A percentile compares a stretch with the other conserved stretches of the same genome.
Evolutionary conservation across 2,113 vertebrate genomes (phyloP).

Genomic region (Calyptomena viridis): DNA sequence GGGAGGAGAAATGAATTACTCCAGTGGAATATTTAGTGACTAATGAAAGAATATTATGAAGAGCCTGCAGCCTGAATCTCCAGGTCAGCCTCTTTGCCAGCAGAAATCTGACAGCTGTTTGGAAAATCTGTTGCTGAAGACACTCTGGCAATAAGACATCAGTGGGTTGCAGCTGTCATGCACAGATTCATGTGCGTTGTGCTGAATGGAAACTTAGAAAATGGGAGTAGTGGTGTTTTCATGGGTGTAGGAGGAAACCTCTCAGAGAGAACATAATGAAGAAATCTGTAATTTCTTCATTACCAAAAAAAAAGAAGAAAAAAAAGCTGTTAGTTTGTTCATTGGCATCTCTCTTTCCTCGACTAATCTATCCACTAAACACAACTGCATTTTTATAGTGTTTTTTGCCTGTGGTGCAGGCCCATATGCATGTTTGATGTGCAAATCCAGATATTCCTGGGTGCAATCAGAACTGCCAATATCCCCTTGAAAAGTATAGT

Average conservation of each 20-base stretch:
- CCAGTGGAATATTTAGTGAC: background rate
- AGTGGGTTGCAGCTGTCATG: background rate
- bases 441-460: background rate
- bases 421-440: background rate
- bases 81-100: background rate
- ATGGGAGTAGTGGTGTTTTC: background rate
- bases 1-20: background rate
- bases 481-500: background rate
- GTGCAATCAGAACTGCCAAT: background rate
- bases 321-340: background rate
- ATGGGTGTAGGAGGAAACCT: background rate
- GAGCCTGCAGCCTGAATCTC: background rate
- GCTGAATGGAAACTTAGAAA: background rate
- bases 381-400: background rate
- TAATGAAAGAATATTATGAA: background rate
- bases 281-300: background rate
- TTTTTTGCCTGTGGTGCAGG: background rate
- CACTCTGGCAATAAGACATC: background rate
- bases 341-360: constrained; percentile 1
- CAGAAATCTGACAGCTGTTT: background rate
- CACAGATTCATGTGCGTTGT: background rate
- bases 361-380: background rate
- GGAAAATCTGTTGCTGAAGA: constrained; percentile 39
- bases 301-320: background rate
- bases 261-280: background rate